Evolutionary conservation across 2,113 vertebrate species (phyloP).

Genomic region (Cyanistes caeruleus): DNA sequence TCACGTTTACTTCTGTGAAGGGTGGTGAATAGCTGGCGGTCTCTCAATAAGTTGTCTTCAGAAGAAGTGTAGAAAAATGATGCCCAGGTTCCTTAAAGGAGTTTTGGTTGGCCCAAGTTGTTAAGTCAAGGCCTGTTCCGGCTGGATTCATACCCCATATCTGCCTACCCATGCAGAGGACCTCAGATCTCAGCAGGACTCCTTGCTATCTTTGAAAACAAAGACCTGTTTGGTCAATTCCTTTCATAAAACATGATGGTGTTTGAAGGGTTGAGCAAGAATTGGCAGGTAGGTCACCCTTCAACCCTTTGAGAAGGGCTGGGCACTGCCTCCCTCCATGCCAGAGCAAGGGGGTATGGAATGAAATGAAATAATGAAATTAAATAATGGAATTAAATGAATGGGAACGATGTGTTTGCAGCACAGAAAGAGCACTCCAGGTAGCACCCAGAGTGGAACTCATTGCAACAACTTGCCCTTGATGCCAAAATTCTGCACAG

Average conservation of each 20-base stretch:
- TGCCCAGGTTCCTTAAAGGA: background rate
- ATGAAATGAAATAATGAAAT: background rate
- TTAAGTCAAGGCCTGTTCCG: background rate
- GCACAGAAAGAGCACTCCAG: background rate
- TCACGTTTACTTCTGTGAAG: too few relatives aligned
- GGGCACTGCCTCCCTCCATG: background rate
- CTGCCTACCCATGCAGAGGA: background rate
- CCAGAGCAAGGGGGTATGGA: background rate
- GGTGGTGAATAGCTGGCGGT: too few relatives aligned
- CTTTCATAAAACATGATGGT: background rate
- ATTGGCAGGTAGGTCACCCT: background rate
- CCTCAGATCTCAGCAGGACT: background rate
- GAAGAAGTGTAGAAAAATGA: background rate
- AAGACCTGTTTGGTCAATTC: background rate
- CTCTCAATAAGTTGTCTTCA: background rate
- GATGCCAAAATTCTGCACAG: background rate
- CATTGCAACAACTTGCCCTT: background rate
- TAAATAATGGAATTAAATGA: background rate
- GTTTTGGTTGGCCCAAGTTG: background rate
- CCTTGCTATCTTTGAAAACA: background rate
- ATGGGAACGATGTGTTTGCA: background rate
- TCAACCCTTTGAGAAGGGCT: background rate
- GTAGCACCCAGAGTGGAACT: background rate
- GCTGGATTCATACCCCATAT: background rate
- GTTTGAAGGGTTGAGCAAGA: background rate